Evolutionary conservation across 1,140 invertebrate species (phyloP), one percentile per base, ranked within the genome.

Genomic region (Drosophila pallidifrons): DNA sequence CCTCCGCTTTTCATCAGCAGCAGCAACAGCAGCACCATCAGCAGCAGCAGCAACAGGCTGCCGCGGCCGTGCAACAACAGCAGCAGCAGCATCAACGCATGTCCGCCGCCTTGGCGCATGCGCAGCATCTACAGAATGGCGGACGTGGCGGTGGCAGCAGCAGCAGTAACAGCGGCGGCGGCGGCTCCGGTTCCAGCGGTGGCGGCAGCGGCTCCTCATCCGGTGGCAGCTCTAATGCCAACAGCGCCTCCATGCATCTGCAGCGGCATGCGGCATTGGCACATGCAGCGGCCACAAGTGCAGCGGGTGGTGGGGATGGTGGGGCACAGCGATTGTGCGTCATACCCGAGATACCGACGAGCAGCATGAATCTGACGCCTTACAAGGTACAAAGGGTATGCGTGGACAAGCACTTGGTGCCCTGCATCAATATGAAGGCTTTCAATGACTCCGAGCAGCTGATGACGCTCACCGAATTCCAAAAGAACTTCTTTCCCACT

Each of bases 391-490:
- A 97, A 80, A 96, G 96, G 88, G 96, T 96, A 16, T 93, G 96
- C 54, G 95, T 97, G 46, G 96, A 96, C 81, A 96, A 95, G 79
- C 96, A 95, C 92, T 95, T 96, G 94, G 95, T 97, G 77, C 96
- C 95, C 41, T 97, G 96, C 92, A 97, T 98, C 79, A 98, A 97
- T 92, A 95, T 96, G 91, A 97, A 97, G 93, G 96, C 96, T 5
- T 96, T 96, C 93, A 95, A 96, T 60, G 96, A 96, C 82, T 94
- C 95, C 16, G 96, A 97, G 91, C 94, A 97, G 73, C 94, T 97
- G 75, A 97, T 97, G 94, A 96, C 97, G 1, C 93, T 98, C 59
- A 95, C 96, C 8, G 97, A 98, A 92, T 95, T 97, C 70, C 95
- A 96, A 58, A 94, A 94, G 78, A 94, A 96, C 92, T 97, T 96